A percentile compares a stretch with the other conserved stretches of the same genome.
phyloP scores from a whole-genome alignment of 1,140 invertebrate genomes.

The Rhagoletis pomonella region DNA sequence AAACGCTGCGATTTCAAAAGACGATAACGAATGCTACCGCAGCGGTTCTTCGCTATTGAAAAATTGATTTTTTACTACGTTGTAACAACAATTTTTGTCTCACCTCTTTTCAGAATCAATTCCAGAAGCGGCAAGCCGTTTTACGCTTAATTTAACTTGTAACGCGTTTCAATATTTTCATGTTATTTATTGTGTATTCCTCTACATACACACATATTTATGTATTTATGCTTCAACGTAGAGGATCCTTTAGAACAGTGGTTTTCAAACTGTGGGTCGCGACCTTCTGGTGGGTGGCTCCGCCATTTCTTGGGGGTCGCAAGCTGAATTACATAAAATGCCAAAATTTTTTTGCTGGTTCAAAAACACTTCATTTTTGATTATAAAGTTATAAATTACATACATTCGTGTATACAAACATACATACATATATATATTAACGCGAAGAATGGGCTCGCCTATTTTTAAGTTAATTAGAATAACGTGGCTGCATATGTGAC shows the following conservation, averaged over 20 bases:
- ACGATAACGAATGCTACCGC: slow-evolving; percentile 67
- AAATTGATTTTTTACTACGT: slow-evolving; percentile 68
- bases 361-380: too few relatives aligned
- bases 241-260: background rate
- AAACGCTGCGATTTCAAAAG: slow-evolving; percentile 63
- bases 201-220: background rate
- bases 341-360: too few relatives aligned
- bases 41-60: slow-evolving; percentile 67
- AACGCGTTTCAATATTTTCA: slow-evolving; percentile 22
- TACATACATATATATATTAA: too few relatives aligned
- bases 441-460: too few relatives aligned
- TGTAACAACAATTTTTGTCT: slow-evolving; percentile 57
- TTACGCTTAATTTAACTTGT: slow-evolving; percentile 70
- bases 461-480: too few relatives aligned
- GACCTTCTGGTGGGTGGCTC: too few relatives aligned
- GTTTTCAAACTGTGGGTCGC: too few relatives aligned
- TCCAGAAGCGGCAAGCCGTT: slow-evolving; percentile 71
- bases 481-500: too few relatives aligned
- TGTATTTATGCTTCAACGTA: background rate
- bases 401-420: too few relatives aligned
- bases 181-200: slow-evolving; percentile 1
- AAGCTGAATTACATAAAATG: too few relatives aligned
- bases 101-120: slow-evolving; percentile 55
- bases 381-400: too few relatives aligned
- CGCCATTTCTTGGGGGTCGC: too few relatives aligned